Conservation (phyloP, 2,888 invertebrate genomes). For the Exephanes ischioxanthus region DNA sequence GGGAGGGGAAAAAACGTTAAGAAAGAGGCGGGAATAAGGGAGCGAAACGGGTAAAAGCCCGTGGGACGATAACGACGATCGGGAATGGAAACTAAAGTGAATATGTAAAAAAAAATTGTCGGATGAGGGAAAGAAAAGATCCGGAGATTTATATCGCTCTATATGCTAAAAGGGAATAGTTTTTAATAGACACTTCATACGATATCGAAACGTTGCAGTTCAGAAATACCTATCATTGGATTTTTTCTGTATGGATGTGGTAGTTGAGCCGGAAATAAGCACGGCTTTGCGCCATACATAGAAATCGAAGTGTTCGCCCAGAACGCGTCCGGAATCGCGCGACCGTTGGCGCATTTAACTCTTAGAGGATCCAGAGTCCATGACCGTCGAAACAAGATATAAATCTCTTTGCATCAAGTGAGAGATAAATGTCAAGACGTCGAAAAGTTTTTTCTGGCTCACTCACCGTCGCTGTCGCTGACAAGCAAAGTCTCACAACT, state of each 20-base stretch:
- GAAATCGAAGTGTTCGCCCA: not conserved
- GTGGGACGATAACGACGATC: constrained; percentile 23
- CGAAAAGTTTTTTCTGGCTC: constrained; percentile 4
- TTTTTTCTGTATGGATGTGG: not conserved
- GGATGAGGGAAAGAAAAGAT: constrained; percentile 21
- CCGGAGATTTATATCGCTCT: constrained; percentile 31
- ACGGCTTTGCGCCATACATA: not conserved
- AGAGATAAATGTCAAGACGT: not conserved
- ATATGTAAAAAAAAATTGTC: constrained; percentile 37
- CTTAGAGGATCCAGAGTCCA: not conserved
- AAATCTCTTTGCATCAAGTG: not conserved
- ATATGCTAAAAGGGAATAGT: constrained; percentile 36
- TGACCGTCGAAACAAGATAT: not conserved
- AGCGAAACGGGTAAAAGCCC: constrained; percentile 16
- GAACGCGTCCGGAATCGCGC: not conserved
- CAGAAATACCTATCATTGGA: not conserved
- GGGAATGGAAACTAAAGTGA: constrained; percentile 36
- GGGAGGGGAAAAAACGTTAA: constrained; percentile 25
- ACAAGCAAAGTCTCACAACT: constrained; percentile 20
- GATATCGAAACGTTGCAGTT: not conserved
- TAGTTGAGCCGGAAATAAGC: not conserved
- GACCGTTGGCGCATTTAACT: not conserved
- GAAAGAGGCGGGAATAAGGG: not conserved
- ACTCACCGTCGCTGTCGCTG: not conserved
- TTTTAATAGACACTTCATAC: constrained; percentile 25